Conservation (phyloP, 2,113 vertebrate genomes). For the Dunckerocampus dactyliophorus region DNA sequence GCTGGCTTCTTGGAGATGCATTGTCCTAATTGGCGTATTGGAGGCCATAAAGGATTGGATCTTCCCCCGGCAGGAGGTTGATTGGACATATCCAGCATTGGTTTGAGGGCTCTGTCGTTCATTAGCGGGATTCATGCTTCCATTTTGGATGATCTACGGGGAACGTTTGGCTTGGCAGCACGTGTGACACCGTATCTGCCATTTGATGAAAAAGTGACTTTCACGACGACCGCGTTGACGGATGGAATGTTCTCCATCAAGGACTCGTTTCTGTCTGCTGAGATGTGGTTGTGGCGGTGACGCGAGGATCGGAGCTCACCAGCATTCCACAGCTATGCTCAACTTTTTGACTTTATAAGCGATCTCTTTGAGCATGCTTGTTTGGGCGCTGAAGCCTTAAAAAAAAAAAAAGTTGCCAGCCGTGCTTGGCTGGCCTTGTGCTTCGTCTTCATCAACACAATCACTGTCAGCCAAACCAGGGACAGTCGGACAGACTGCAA, state of each 20-base stretch:
- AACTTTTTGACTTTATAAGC: constrained; percentile 47
- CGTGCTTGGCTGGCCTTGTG: constrained; percentile 9
- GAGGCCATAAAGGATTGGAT: too few relatives aligned
- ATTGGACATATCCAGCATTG: constrained; percentile 11
- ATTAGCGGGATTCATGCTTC: neutral
- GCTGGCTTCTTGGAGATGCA: too few relatives aligned
- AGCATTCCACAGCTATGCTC: constrained; percentile 17
- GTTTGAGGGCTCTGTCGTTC: neutral
- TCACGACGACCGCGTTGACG: constrained; percentile 4
- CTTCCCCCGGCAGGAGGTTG: constrained; percentile 10
- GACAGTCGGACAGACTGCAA: constrained; percentile 49
- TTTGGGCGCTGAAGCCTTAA: constrained; percentile 28
- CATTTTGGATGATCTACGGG: neutral
- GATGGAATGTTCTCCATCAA: constrained; percentile 21
- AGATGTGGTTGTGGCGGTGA: constrained; percentile 8
- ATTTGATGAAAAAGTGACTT: neutral
- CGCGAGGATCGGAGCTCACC: constrained; percentile 22
- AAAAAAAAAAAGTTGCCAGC: constrained; percentile 33
- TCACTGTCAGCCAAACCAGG: constrained; percentile 52
- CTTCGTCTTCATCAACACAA: constrained; percentile 45
- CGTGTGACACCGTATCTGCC: constrained; percentile 11
- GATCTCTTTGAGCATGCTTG: constrained; percentile 38
- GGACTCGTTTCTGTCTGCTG: constrained; percentile 32
- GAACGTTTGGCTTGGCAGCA: neutral
- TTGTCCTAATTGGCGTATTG: too few relatives aligned